Conservation (phyloP, 2,113 vertebrate genomes). For the Otocyon megalotis region DNA sequence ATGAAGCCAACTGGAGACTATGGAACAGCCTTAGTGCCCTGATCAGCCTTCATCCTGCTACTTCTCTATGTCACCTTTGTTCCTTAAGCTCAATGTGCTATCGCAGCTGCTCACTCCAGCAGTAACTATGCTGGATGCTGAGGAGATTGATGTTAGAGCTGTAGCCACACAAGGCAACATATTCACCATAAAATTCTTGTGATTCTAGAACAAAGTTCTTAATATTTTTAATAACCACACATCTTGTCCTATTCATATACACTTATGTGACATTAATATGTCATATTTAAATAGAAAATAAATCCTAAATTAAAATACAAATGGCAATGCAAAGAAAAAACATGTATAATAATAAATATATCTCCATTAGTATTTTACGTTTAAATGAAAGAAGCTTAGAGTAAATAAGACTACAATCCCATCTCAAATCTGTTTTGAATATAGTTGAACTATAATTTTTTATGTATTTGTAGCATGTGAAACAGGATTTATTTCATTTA, state of each 20-base stretch:
- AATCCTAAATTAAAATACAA: constrained; percentile 72
- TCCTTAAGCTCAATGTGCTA: not conserved
- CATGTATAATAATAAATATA: constrained; percentile 62
- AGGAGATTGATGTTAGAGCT: not conserved
- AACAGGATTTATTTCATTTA: constrained; percentile 46
- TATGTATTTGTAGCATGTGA: not conserved
- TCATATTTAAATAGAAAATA: constrained; percentile 67
- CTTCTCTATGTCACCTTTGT: not conserved
- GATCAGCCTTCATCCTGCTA: not conserved
- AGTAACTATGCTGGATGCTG: not conserved
- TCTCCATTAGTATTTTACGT: constrained; percentile 10
- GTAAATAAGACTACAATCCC: not conserved
- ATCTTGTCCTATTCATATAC: not conserved
- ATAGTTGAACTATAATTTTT: not conserved
- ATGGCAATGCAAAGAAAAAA: constrained; percentile 79
- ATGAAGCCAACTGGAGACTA: not conserved
- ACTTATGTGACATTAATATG: not conserved
- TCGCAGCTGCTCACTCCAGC: not conserved
- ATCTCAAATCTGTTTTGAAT: constrained; percentile 31
- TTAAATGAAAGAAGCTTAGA: not conserved
- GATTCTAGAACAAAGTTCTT: not conserved
- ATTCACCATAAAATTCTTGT: not conserved
- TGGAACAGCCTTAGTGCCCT: not conserved
- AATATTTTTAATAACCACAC: not conserved
- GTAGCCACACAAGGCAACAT: not conserved